Conservation (phyloP, 2,797 vertebrate genomes). For the Cyclura pinguis region DNA sequence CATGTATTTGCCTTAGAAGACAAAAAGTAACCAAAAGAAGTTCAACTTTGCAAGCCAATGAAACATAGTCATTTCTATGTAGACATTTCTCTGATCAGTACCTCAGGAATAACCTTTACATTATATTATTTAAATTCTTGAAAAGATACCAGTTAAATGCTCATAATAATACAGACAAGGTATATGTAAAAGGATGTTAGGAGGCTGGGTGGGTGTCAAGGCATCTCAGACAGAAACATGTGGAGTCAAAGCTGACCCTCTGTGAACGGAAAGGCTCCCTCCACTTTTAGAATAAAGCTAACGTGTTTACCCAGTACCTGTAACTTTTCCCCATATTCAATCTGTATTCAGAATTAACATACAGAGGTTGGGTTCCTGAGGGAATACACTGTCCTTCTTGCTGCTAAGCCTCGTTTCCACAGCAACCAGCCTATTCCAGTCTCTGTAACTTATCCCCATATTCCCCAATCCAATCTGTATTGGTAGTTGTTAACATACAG, state of each 20-base stretch:
- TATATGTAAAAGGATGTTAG: neutral
- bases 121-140: neutral
- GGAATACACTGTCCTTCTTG: too few relatives aligned
- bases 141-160: neutral
- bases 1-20: slow-evolving; percentile 94
- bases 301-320: neutral
- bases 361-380: too few relatives aligned
- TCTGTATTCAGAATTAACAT: too few relatives aligned
- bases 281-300: neutral
- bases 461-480: too few relatives aligned
- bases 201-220: neutral
- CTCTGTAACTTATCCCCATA: too few relatives aligned
- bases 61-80: neutral
- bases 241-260: neutral
- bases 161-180: neutral
- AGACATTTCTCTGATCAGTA: neutral
- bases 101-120: neutral
- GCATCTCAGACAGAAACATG: neutral
- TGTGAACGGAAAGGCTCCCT: neutral
- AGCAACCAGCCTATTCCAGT: too few relatives aligned
- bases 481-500: too few relatives aligned
- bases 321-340: too few relatives aligned
- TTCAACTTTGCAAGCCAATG: slow-evolving; percentile 47
- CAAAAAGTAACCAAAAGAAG: slow-evolving; percentile 51
- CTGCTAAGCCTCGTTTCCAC: too few relatives aligned